Percentiles rank a stretch among this genome's conserved stretches.
phyloP scores from a whole-genome alignment of 2,113 vertebrate species.

The Etheostoma cragini region DNA sequence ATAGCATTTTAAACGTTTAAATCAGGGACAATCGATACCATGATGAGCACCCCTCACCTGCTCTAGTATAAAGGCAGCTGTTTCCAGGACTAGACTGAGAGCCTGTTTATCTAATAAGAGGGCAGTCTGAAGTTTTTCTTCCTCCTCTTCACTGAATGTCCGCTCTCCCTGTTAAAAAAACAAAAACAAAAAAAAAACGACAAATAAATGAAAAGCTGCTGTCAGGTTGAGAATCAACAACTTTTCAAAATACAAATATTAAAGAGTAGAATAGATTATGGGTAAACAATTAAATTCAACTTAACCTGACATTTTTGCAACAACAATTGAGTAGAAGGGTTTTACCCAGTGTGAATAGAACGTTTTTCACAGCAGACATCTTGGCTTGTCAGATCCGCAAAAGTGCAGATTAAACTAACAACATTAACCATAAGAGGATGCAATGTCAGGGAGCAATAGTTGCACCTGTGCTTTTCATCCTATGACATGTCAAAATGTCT shows the following conservation, averaged over 20 bases:
- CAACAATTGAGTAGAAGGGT: not conserved
- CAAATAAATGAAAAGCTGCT: not conserved
- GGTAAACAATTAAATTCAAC: not conserved
- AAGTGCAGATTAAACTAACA: not conserved
- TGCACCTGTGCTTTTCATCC: not conserved
- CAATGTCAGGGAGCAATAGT: slow-evolving; percentile 5
- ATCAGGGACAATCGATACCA: not conserved
- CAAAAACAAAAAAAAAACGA: no score
- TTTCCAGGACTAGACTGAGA: slow-evolving; percentile 92
- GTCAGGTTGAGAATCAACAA: not conserved
- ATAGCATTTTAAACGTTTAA: not conserved
- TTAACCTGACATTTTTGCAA: not conserved
- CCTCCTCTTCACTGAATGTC: slow-evolving; percentile 94
- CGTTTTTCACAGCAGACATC: not conserved
- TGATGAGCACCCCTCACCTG: slow-evolving; percentile 84
- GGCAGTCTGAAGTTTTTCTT: slow-evolving; percentile 92
- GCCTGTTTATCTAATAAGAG: slow-evolving; percentile 92
- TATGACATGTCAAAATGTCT: not conserved
- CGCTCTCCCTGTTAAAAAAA: slow-evolving; percentile 86
- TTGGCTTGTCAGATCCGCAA: not conserved
- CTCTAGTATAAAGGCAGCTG: slow-evolving; percentile 91
- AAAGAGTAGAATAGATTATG: not conserved
- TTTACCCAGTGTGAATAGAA: not conserved
- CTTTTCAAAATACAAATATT: not conserved
- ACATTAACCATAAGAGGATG: not conserved